A percentile compares a stretch with the other conserved stretches of the same genome.
phyloP scores from a whole-genome alignment of 2,888 invertebrate species.

The Drepanosiphum platanoidis region DNA sequence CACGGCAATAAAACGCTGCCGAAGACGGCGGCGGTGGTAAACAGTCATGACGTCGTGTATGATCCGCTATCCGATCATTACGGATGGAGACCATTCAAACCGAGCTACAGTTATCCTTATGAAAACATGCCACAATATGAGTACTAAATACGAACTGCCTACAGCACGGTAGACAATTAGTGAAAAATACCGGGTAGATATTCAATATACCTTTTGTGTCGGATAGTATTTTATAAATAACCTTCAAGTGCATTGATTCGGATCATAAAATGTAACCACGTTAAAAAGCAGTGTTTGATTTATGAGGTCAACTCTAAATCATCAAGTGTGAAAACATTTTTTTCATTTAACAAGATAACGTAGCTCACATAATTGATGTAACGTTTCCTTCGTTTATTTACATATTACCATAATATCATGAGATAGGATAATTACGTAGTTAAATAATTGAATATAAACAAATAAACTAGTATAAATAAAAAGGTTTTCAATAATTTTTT shows the following conservation, averaged over 20 bases:
- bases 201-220: neutral
- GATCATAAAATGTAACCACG: conserved; percentile 19
- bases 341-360: neutral
- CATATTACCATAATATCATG: neutral
- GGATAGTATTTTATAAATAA: neutral
- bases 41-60: conserved; percentile 50
- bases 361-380: neutral
- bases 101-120: conserved; percentile 61
- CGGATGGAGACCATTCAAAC: conserved; percentile 62
- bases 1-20: conserved; percentile 30
- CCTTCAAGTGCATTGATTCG: conserved; percentile 36
- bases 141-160: conserved; percentile 23
- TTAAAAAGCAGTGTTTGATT: neutral
- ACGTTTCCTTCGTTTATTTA: neutral
- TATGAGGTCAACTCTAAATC: conserved; percentile 9
- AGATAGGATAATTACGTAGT: neutral
- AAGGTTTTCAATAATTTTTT: no score
- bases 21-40: conserved; percentile 2
- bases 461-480: neutral
- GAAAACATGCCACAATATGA: conserved; percentile 55
- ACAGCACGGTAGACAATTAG: conserved; percentile 19
- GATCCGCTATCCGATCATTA: conserved; percentile 61
- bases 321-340: neutral
- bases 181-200: conserved; percentile 5
- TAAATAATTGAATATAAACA: neutral